Percentiles rank a stretch among this genome's conserved stretches.
Conservation (phyloP, 2,888 invertebrate genomes). For the Athrips mouffetella region DNA sequence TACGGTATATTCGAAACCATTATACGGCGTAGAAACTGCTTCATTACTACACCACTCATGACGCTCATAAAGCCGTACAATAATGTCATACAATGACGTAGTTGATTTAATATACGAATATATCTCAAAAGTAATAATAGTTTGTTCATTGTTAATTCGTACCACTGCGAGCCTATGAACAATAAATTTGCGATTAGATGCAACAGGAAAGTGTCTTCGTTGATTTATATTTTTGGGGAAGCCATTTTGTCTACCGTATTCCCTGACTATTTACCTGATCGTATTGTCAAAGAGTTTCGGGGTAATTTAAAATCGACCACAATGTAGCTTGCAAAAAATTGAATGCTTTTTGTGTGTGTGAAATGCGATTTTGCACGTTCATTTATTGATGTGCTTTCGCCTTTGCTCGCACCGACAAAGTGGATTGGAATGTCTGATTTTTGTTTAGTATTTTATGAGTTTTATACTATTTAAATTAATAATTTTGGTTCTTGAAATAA, state of each 20-base stretch:
- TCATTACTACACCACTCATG: constrained; percentile 60
- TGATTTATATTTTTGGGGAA: constrained; percentile 59
- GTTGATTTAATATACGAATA: constrained; percentile 54
- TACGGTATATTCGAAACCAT: constrained; percentile 54
- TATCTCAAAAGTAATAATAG: constrained; percentile 64
- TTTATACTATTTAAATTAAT: too few species aligned
- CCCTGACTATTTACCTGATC: constrained; percentile 68
- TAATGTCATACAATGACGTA: constrained; percentile 53
- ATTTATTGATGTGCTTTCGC: constrained; percentile 47
- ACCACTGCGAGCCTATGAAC: constrained; percentile 61
- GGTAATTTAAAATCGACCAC: constrained; percentile 69
- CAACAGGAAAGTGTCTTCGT: constrained; percentile 59
- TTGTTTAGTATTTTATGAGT: constrained; percentile 21
- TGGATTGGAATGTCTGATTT: constrained; percentile 36
- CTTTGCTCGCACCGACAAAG: constrained; percentile 54
- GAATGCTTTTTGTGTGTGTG: constrained; percentile 51
- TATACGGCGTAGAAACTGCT: constrained; percentile 62
- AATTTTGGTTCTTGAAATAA: too few species aligned
- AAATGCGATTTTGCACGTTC: constrained; percentile 60
- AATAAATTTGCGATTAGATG: constrained; percentile 76
- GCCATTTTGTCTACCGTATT: constrained; percentile 56
- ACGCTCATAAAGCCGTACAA: constrained; percentile 61
- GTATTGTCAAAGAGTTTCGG: constrained; percentile 46
- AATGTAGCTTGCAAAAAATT: constrained; percentile 51
- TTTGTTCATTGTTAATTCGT: constrained; percentile 70